Conservation (phyloP, 2,113 vertebrate species). For the Gallinago undulata region DNA sequence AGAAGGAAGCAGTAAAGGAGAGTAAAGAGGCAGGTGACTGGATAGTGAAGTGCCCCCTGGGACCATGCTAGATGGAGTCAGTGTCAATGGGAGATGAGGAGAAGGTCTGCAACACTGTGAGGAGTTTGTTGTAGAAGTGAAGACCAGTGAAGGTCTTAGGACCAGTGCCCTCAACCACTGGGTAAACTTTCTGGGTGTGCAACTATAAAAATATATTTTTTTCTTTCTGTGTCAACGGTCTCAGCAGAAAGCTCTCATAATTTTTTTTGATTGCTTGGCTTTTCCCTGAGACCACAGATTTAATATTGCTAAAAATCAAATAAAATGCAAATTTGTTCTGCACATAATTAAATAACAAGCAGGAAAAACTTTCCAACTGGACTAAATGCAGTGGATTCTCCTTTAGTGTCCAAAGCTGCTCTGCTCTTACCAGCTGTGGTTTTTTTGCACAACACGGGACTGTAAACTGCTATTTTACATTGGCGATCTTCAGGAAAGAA, state of each 20-base stretch:
- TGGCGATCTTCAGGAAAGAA: conserved; percentile 36
- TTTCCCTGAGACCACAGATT: background rate
- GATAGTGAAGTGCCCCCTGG: background rate
- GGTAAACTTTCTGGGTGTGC: background rate
- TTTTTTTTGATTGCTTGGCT: background rate
- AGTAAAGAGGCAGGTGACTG: background rate
- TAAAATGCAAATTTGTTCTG: background rate
- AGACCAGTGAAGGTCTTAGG: too few relatives aligned
- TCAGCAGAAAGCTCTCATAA: background rate
- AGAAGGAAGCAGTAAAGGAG: background rate
- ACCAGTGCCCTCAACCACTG: background rate
- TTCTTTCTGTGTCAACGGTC: background rate
- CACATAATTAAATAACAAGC: background rate
- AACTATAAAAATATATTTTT: background rate
- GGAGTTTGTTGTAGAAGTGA: background rate
- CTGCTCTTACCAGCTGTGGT: background rate
- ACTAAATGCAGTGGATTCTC: background rate
- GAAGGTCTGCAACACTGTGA: background rate
- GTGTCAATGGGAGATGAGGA: background rate
- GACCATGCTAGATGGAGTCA: background rate
- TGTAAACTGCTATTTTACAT: background rate
- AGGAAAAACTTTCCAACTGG: background rate
- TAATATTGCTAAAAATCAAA: background rate
- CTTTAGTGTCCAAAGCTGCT: background rate
- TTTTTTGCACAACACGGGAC: background rate